phyloP scores from a whole-genome alignment of 1,140 invertebrate genomes.

The Battus philenor region DNA sequence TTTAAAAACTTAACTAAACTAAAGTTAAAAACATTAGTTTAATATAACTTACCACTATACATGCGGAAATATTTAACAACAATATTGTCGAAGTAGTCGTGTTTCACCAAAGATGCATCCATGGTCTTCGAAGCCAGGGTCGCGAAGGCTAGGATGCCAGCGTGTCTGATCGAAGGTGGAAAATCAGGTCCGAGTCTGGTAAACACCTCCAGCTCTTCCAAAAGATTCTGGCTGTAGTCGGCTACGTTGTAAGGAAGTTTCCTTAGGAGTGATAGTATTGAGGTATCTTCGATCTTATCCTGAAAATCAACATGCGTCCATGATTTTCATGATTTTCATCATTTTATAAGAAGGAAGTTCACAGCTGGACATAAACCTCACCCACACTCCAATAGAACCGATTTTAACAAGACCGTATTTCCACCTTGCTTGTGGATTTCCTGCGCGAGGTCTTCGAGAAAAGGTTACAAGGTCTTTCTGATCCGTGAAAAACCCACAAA shows the following conservation, averaged over 20 bases:
- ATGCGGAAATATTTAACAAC: conserved; percentile 82
- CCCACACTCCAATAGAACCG: too few species aligned
- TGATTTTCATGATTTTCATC: too few species aligned
- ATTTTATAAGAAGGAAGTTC: too few species aligned
- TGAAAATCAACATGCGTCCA: too few species aligned
- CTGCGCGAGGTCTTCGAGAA: too few species aligned
- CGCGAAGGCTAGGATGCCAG: conserved; percentile 82
- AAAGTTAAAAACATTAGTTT: too few species aligned
- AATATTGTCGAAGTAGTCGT: conserved; percentile 82
- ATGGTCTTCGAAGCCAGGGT: conserved; percentile 83
- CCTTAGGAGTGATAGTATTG: conserved; percentile 50
- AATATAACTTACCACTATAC: conserved; percentile 66
- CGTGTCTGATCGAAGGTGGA: conserved; percentile 77
- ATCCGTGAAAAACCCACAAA: too few species aligned
- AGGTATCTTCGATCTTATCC: conserved; percentile 57
- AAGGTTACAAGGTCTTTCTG: too few species aligned
- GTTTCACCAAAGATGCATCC: conserved; percentile 67
- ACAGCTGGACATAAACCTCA: too few species aligned
- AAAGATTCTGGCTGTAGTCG: conserved; percentile 56
- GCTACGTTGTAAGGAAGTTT: conserved; percentile 67
- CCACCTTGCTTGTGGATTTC: too few species aligned
- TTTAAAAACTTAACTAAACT: neutral
- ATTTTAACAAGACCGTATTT: too few species aligned
- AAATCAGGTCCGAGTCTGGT: conserved; percentile 57
- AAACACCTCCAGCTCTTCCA: conserved; percentile 58